Base-by-base conservation (phyloP, 1,140 invertebrate species). In the Listronotus oregonensis region DNA sequence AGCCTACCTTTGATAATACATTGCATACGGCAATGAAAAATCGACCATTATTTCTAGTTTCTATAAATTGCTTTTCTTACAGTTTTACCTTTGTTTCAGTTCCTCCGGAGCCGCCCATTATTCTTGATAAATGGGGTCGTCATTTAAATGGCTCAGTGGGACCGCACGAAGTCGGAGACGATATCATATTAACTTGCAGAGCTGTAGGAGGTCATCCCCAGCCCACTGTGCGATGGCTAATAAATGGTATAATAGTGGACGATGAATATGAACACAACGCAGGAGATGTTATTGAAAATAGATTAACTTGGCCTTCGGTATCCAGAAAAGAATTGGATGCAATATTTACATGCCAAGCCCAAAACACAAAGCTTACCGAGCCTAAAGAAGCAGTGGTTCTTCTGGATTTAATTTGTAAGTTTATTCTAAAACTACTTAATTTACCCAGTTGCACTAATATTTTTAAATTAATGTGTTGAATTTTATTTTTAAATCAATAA, bases 331-430 rank as follows among this genome's bases (percentile, higher is more conserved):
- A 94, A 80, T 85, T 94, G 59, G 88, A 90, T 61, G 87, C 90
- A 2, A 87, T 91, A 68, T 91, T 93, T 77, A 92, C 90, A 40
- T 95, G 92, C 77, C 89, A 91, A 75, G 91, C 93, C 10, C 83
- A 87, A 67, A 95, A 95, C 78, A 94, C 91, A 7, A 84, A 87
- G 69, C 85, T 94, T 21, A 88, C 90, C 31, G 86, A 89, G 70
- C 87, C 91, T 9, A 89, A 87, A 74, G 87, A 90, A 75, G 85
- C 88, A 3, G 87, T 87, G 14, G 85, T 94, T 55, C 83, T 87
- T 18, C 80, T 95, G 43, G 91, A 94, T 75, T 86, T 95, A 77
- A 88, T 90, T 77, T 80, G 93, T 95, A 82, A 94, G 91, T 90
- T 52, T 64, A 11, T 27, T 27, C 5, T 27, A 27, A 27, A 27